Evolutionary conservation across 2,113 vertebrate genomes (phyloP).

Genomic region (Paramormyrops kingsleyae): DNA sequence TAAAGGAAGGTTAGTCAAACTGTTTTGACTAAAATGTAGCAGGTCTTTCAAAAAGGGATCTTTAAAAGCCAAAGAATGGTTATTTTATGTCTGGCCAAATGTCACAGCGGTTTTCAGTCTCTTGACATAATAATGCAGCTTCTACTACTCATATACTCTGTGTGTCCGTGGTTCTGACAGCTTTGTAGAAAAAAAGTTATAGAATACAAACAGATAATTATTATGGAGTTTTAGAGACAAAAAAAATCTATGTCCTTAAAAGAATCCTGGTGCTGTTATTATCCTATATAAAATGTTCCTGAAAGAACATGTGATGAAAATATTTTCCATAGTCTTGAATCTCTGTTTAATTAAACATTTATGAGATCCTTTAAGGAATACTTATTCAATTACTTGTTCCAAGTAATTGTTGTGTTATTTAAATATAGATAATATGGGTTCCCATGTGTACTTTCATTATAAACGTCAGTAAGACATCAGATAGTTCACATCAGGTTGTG

Average conservation of each 20-base stretch:
- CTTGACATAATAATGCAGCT: neutral
- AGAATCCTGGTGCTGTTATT: neutral
- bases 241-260: neutral
- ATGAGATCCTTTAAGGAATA: neutral
- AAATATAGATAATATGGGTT: neutral
- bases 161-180: neutral
- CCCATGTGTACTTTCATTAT: neutral
- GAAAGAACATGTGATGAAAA: neutral
- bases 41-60: neutral
- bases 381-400: neutral
- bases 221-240: neutral
- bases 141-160: neutral
- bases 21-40: neutral
- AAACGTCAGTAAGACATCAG: neutral
- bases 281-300: neutral
- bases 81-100: neutral
- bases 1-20: neutral
- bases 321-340: neutral
- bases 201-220: neutral
- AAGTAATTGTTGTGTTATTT: neutral
- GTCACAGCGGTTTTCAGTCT: neutral
- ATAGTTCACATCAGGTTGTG: neutral
- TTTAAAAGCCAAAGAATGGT: neutral
- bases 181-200: neutral
- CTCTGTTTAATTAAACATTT: neutral